phyloP scores from a whole-genome alignment of 2,797 vertebrate genomes.

The Arnoldichthys spilopterus region DNA sequence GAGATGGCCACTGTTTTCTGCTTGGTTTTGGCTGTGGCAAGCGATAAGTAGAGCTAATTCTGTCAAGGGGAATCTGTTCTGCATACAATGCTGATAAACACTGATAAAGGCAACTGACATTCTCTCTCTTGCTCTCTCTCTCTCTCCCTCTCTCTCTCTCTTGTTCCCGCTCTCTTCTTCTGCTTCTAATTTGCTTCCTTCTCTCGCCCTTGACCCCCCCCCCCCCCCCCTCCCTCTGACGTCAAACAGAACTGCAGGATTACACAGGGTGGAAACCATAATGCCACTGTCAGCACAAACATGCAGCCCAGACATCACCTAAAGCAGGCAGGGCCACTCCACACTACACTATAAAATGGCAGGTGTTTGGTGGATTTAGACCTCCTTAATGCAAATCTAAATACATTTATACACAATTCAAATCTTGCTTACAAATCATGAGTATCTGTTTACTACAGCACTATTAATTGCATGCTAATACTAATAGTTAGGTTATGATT shows the following conservation, averaged over 20 bases:
- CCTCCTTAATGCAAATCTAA: no score
- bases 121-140: not conserved
- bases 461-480: no score
- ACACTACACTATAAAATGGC: not conserved
- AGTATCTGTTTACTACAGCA: no score
- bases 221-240: not conserved
- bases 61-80: slow-evolving; percentile 6
- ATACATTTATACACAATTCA: no score
- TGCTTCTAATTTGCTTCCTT: not conserved
- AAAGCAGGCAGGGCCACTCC: not conserved
- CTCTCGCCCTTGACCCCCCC: not conserved
- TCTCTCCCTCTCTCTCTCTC: not conserved
- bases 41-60: slow-evolving; percentile 28
- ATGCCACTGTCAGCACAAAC: not conserved
- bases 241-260: not conserved
- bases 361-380: not conserved
- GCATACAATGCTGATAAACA: slow-evolving; percentile 26
- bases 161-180: not conserved
- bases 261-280: not conserved
- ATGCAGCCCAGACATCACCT: not conserved
- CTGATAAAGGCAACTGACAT: slow-evolving; percentile 13
- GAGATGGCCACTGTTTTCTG: not conserved
- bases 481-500: no score
- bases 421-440: no score
- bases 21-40: not conserved